Conservation (phyloP, 2,113 vertebrate genomes). For the Neoarius graeffei region DNA sequence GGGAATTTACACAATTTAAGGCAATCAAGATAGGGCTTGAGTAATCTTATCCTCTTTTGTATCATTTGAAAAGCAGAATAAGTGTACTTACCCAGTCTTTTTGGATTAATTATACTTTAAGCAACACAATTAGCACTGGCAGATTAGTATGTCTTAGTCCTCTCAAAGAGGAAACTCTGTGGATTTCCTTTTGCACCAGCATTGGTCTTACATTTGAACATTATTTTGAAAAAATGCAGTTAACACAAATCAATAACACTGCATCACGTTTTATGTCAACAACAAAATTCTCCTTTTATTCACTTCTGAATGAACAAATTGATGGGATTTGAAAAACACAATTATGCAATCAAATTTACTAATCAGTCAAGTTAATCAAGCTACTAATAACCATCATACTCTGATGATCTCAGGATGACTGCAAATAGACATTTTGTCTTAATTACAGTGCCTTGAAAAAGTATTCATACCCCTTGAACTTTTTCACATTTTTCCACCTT, state of each 20-base stretch:
- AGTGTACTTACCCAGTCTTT: background rate
- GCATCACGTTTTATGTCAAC: background rate
- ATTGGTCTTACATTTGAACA: constrained; percentile 14
- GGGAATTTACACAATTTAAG: constrained; percentile 3
- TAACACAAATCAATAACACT: background rate
- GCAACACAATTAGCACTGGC: constrained; percentile 14
- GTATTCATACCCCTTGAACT: too few species aligned
- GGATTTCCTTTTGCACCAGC: background rate
- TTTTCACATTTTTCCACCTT: too few species aligned
- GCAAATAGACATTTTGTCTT: constrained; percentile 11
- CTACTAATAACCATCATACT: constrained; percentile 4
- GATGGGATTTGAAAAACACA: background rate
- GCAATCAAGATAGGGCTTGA: background rate
- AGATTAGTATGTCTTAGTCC: constrained; percentile 21
- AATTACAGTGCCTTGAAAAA: background rate
- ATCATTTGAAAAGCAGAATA: background rate
- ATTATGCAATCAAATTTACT: constrained; percentile 1
- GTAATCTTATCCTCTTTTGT: background rate
- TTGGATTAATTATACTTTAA: constrained; percentile 6
- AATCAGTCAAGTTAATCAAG: constrained; percentile 17
- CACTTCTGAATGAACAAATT: background rate
- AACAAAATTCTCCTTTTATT: background rate
- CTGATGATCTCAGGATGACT: background rate
- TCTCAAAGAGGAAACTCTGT: constrained; percentile 2
- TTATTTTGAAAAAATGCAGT: background rate